phyloP scores from a whole-genome alignment of 2,113 vertebrate species.

The Chionomys nivalis region DNA sequence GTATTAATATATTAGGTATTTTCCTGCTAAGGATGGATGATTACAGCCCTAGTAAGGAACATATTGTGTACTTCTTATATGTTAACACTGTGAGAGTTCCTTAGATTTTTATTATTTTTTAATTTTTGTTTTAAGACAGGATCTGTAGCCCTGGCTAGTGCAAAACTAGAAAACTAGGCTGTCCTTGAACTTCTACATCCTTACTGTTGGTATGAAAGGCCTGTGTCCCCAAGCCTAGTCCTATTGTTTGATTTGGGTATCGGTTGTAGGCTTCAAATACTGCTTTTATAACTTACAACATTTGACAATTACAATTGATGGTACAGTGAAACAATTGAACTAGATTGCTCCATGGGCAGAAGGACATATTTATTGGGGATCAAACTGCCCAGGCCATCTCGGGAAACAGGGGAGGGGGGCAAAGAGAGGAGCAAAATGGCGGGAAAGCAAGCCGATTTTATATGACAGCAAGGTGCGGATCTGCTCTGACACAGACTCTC shows the following conservation, averaged over 20 bases:
- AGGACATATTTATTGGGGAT: background rate
- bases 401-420: background rate
- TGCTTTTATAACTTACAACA: background rate
- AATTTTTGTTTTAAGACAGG: background rate
- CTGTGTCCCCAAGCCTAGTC: background rate
- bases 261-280: background rate
- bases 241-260: background rate
- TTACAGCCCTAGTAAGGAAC: background rate
- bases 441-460: background rate
- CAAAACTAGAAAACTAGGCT: background rate
- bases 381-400: background rate
- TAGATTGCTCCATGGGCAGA: background rate
- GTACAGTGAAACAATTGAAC: background rate
- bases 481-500: background rate
- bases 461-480: background rate
- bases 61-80: background rate
- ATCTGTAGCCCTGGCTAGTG: too few species aligned
- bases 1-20: background rate
- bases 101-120: background rate
- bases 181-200: background rate
- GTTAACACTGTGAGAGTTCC: background rate
- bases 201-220: background rate
- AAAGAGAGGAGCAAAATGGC: background rate
- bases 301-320: background rate
- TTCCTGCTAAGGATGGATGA: conserved; percentile 2